Percentiles rank a stretch among this genome's conserved stretches.
Evolutionary conservation across 2,113 vertebrate genomes (phyloP).

Genomic region (Dascyllus trimaculatus): DNA sequence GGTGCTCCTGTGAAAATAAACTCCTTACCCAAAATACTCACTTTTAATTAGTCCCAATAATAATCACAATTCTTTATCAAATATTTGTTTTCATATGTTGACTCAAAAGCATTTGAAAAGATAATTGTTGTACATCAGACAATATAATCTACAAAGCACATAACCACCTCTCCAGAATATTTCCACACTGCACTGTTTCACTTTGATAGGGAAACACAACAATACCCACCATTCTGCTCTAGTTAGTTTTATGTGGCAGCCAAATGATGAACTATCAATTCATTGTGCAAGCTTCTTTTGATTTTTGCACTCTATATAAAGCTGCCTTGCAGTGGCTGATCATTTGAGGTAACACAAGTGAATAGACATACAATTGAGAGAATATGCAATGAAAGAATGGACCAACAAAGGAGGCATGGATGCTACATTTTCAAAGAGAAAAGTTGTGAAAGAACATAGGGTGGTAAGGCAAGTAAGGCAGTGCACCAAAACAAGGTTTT

Average conservation of each 20-base stretch:
- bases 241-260: constrained; percentile 11
- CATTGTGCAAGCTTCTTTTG: constrained; percentile 47
- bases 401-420: background rate
- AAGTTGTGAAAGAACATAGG: background rate
- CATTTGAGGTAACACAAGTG: background rate
- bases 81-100: background rate
- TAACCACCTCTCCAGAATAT: constrained; percentile 4
- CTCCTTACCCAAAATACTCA: constrained; percentile 9
- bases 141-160: background rate
- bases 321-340: constrained; percentile 1
- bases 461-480: background rate
- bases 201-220: constrained; percentile 36
- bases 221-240: constrained; percentile 37
- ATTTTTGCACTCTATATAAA: constrained; percentile 34
- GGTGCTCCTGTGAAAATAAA: background rate
- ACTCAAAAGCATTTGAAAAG: background rate
- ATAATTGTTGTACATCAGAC: background rate
- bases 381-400: background rate
- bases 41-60: background rate
- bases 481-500: background rate
- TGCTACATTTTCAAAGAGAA: background rate
- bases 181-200: constrained; percentile 30
- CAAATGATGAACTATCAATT: constrained; percentile 37
- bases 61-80: constrained; percentile 4
- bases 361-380: constrained; percentile 10